Percentiles rank a stretch among this genome's conserved stretches.
These are phyloP conservation scores for Perognathus longimembris DNA, from an alignment of 2,113 vertebrate genomes.

Conservation along the genomic window DNA sequence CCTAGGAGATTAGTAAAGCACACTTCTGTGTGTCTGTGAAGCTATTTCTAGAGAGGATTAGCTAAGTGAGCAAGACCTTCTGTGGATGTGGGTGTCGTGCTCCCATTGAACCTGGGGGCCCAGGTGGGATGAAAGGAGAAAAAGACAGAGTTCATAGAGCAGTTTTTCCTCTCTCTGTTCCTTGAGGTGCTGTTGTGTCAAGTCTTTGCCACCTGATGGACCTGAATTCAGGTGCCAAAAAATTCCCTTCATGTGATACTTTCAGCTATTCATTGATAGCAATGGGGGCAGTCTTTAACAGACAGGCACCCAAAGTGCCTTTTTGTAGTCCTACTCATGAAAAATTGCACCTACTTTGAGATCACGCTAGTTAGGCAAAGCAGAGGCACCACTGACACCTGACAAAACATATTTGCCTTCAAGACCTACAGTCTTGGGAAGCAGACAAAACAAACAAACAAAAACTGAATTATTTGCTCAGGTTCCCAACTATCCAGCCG, in stretches of 20 bases:
- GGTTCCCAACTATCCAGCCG: too few relatives aligned
- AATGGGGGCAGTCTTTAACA: too few relatives aligned
- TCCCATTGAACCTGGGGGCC: neutral
- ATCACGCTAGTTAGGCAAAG: neutral
- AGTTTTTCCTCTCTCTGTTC: too few relatives aligned
- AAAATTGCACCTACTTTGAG: fast-evolving
- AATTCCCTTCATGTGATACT: neutral
- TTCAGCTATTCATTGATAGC: too few relatives aligned
- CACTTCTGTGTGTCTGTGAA: neutral
- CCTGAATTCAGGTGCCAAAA: neutral
- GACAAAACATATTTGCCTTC: neutral
- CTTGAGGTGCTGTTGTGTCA: neutral
- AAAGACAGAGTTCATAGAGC: too few relatives aligned
- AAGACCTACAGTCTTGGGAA: neutral
- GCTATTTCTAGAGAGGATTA: neutral
- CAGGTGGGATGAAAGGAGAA: neutral
- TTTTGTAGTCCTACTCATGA: fast-evolving
- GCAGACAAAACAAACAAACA: neutral
- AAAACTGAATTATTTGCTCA: too few relatives aligned
- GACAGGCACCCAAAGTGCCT: neutral
- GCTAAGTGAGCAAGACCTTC: neutral
- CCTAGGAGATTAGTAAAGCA: neutral
- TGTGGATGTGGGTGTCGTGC: neutral
- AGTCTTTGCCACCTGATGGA: neutral
- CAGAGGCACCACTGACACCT: fast-evolving